A percentile compares a stretch with the other conserved stretches of the same genome.
phyloP scores from a whole-genome alignment of 92 coral and sea anemone genomes.

The Heteractis magnifica region DNA sequence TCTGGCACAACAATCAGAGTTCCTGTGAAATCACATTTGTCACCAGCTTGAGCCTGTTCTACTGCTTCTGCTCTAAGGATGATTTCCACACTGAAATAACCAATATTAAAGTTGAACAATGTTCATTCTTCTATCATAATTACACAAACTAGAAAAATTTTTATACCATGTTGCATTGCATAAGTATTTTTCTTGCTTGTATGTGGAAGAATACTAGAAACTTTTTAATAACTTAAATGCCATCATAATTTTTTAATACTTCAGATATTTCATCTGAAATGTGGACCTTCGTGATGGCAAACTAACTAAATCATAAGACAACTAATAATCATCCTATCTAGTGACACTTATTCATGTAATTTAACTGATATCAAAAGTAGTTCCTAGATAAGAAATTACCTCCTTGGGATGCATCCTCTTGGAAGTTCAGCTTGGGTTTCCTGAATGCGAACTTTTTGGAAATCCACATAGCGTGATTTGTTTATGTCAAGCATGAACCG shows the following conservation, averaged over 20 bases:
- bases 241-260: too few species aligned
- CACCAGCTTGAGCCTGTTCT: constrained; percentile 99
- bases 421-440: constrained; percentile 99
- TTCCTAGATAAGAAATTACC: constrained; percentile 34
- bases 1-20: constrained; percentile 96
- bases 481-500: constrained; percentile 93
- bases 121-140: not conserved
- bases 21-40: constrained; percentile 97
- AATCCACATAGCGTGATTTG: constrained; percentile 94
- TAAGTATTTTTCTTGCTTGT: too few species aligned
- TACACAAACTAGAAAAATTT: too few species aligned
- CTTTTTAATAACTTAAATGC: too few species aligned
- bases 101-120: not conserved
- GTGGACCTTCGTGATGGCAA: too few species aligned
- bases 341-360: too few species aligned
- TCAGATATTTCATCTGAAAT: too few species aligned
- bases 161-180: too few species aligned
- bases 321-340: too few species aligned
- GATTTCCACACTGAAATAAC: constrained; percentile 74
- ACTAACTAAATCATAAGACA: too few species aligned
- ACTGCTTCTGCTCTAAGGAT: constrained; percentile 96
- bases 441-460: constrained; percentile 96
- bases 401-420: constrained; percentile 95
- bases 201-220: too few species aligned
- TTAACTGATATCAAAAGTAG: too few species aligned